phyloP scores from a whole-genome alignment of 2,113 vertebrate species.

The Serilophus lunatus region DNA sequence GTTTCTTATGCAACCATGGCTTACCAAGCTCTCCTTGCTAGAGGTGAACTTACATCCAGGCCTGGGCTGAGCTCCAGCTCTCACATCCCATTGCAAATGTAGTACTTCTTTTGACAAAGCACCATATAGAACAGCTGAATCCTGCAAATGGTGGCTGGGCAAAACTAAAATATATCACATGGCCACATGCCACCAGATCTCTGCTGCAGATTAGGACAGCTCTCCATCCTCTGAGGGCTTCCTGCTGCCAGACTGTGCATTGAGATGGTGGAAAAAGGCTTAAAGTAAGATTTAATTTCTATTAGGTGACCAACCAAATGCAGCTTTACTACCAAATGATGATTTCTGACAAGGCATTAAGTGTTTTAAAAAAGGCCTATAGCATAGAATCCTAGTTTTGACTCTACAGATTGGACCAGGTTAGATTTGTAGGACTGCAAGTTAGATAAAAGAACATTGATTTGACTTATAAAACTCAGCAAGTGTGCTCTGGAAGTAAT shows the following conservation, averaged over 20 bases:
- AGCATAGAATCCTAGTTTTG: neutral
- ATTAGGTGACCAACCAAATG: neutral
- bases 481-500: slow-evolving; percentile 57
- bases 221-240: neutral
- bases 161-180: neutral
- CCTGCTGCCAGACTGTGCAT: neutral
- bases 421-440: neutral
- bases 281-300: neutral
- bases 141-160: neutral
- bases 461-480: slow-evolving; percentile 36
- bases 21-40: neutral
- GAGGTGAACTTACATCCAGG: neutral
- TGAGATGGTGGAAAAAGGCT: neutral
- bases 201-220: neutral
- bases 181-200: neutral
- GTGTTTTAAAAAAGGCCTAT: neutral
- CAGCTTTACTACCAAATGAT: neutral
- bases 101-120: neutral
- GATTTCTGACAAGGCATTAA: neutral
- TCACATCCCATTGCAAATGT: neutral
- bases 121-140: neutral
- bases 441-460: slow-evolving; percentile 22
- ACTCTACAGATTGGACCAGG: neutral
- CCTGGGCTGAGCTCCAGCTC: neutral
- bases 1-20: neutral